Conservation (phyloP, 2,113 vertebrate genomes). For the Podarcis muralis region DNA sequence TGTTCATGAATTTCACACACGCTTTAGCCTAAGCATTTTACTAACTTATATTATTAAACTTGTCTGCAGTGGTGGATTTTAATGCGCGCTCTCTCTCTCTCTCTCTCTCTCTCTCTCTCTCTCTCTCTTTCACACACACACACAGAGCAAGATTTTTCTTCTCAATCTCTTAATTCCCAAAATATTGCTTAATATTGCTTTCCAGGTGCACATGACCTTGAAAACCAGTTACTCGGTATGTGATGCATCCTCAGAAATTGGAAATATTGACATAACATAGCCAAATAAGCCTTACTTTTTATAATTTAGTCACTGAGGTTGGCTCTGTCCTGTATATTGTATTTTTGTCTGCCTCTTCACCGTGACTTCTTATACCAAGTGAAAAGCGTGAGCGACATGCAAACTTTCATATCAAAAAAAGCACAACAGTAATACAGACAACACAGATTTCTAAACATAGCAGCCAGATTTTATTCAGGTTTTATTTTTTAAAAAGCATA, state of each 20-base stretch:
- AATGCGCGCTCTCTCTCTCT: neutral
- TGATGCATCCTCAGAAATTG: constrained; percentile 3
- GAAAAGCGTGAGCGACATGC: neutral
- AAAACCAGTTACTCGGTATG: constrained; percentile 1
- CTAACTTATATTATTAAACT: neutral
- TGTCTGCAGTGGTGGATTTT: neutral
- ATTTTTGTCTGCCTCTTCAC: neutral
- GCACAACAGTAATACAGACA: neutral
- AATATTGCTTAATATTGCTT: neutral
- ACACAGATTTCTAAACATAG: neutral
- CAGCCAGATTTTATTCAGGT: neutral
- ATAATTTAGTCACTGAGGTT: neutral
- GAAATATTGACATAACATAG: constrained; percentile 1
- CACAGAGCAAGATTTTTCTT: neutral
- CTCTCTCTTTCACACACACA: too few species aligned
- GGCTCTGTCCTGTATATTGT: neutral
- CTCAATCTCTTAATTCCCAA: neutral
- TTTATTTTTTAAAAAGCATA: neutral
- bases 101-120: neutral
- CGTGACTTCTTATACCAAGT: neutral
- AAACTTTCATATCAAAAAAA: neutral
- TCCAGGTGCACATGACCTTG: neutral
- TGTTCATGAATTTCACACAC: neutral
- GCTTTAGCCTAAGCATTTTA: neutral
- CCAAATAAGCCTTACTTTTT: neutral